phyloP scores from a whole-genome alignment of 2,113 vertebrate species.

The Centropristis striata region DNA sequence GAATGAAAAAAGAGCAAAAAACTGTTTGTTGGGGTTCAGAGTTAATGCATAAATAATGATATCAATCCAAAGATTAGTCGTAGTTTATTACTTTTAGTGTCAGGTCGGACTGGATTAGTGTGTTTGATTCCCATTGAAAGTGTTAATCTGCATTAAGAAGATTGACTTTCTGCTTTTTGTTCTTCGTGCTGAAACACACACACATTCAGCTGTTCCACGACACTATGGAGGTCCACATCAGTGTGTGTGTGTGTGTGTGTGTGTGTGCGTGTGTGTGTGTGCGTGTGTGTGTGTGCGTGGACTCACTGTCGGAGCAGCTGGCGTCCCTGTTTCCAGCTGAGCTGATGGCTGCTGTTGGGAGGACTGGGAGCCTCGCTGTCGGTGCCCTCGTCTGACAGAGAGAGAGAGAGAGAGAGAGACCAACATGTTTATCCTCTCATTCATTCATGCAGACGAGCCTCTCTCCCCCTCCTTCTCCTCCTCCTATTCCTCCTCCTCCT shows the following conservation, averaged over 20 bases:
- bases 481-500: too few species aligned
- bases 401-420: neutral
- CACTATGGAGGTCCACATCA: neutral
- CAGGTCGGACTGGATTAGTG: constrained; percentile 13
- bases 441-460: neutral
- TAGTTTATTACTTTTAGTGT: too few species aligned
- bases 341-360: constrained; percentile 91
- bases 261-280: constrained; percentile 5
- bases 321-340: constrained; percentile 97
- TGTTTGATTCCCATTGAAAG: constrained; percentile 19
- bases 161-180: constrained; percentile 20
- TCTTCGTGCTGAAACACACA: constrained; percentile 19
- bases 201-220: neutral
- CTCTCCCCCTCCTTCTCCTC: too few species aligned
- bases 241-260: constrained; percentile 30
- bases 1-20: too few species aligned
- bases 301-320: constrained; percentile 97
- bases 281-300: neutral
- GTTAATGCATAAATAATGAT: too few species aligned
- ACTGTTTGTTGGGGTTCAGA: too few species aligned
- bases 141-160: constrained; percentile 33
- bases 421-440: neutral
- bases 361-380: constrained; percentile 91
- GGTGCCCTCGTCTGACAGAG: constrained; percentile 91
- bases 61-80: too few species aligned